phyloP scores from a whole-genome alignment of 2,113 vertebrate species.

The Entomyzon cyanotis region DNA sequence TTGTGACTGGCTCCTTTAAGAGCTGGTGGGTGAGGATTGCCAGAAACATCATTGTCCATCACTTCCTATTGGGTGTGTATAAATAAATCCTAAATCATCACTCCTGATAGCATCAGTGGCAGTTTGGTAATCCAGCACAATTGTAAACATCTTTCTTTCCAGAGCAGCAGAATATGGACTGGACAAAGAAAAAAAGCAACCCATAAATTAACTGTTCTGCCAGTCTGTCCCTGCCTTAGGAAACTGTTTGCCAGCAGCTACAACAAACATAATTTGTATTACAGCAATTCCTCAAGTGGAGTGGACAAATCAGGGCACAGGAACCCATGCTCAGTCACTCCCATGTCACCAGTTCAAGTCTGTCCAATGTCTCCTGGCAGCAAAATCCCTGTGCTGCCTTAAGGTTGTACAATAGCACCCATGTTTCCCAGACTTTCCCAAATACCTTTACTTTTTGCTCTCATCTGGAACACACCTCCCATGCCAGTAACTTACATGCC shows the following conservation, averaged over 20 bases:
- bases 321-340: neutral
- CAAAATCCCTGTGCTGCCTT: neutral
- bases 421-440: neutral
- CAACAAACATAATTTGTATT: accelerated
- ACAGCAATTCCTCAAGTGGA: neutral
- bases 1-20: conserved; percentile 59
- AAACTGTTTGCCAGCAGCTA: neutral
- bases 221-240: neutral
- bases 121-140: neutral
- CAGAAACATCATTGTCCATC: conserved; percentile 30
- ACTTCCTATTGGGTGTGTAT: conserved; percentile 3
- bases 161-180: neutral
- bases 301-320: neutral
- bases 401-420: neutral
- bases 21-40: neutral
- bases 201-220: neutral
- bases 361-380: neutral
- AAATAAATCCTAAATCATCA: conserved; percentile 56
- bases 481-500: accelerated
- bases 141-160: conserved; percentile 7
- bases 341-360: neutral
- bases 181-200: neutral
- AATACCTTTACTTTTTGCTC: neutral
- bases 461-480: neutral
- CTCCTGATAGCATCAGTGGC: neutral